Conservation (phyloP, 2,888 invertebrate species). For the Tortrix viridana region DNA sequence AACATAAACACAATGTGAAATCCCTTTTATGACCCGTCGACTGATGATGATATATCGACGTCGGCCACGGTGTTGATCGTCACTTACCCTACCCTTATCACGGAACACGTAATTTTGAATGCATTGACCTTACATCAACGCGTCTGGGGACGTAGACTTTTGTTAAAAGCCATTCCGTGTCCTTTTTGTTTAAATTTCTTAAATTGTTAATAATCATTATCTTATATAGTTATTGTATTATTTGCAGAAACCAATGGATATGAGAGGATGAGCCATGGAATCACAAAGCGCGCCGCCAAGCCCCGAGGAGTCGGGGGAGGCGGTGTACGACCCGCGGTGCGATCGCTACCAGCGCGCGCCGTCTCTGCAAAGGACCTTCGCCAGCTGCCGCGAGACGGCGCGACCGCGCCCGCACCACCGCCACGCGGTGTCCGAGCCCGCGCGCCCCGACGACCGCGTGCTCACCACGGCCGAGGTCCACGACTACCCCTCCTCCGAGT, state of each 20-base stretch:
- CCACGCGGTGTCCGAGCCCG: slow-evolving; percentile 77
- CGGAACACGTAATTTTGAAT: slow-evolving; percentile 77
- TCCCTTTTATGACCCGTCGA: slow-evolving; percentile 76
- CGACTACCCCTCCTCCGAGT: slow-evolving; percentile 82
- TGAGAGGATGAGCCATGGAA: slow-evolving; percentile 83
- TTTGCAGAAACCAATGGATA: slow-evolving; percentile 71
- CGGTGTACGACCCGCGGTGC: slow-evolving; percentile 90
- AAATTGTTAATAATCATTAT: background rate
- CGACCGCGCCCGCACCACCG: slow-evolving; percentile 74
- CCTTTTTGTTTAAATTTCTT: slow-evolving; percentile 9
- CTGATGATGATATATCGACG: slow-evolving; percentile 83
- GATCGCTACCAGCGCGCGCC: slow-evolving; percentile 87
- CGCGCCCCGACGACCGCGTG: slow-evolving; percentile 76
- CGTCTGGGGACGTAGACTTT: slow-evolving; percentile 54
- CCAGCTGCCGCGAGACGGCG: slow-evolving; percentile 74
- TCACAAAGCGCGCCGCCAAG: slow-evolving; percentile 84
- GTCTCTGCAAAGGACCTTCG: slow-evolving; percentile 73
- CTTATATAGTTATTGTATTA: slow-evolving; percentile 43
- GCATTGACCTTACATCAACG: slow-evolving; percentile 74
- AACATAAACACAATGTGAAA: slow-evolving; percentile 69
- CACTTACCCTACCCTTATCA: slow-evolving; percentile 83
- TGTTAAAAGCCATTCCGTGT: slow-evolving; percentile 52
- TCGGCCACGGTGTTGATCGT: slow-evolving; percentile 79
- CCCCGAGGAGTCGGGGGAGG: slow-evolving; percentile 83
- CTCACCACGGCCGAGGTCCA: slow-evolving; percentile 79